These are phyloP conservation scores for Emmelina monodactyla DNA, from an alignment of 2,888 invertebrate genomes.

Conservation along the genomic window DNA sequence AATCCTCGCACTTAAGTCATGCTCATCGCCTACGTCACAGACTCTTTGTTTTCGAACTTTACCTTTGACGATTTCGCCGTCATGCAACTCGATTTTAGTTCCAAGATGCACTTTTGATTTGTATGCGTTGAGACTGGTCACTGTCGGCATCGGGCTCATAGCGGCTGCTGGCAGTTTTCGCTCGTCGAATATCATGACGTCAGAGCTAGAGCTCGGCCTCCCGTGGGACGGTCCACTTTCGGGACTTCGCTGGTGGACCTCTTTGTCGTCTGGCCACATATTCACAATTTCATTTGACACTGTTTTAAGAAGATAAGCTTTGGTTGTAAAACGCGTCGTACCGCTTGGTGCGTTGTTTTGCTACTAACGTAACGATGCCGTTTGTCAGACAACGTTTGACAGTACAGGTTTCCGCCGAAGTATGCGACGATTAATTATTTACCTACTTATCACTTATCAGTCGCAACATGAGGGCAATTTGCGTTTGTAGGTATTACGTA, in stretches of 20 bases:
- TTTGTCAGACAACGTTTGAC: too few relatives aligned
- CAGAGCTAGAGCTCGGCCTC: slow-evolving; percentile 23
- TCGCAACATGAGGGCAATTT: too few relatives aligned
- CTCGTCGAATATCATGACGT: slow-evolving; percentile 31
- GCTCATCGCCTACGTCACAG: too few relatives aligned
- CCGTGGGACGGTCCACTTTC: slow-evolving; percentile 11
- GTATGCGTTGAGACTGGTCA: slow-evolving; percentile 32
- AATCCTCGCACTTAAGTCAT: too few relatives aligned
- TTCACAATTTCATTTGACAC: neutral
- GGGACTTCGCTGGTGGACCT: slow-evolving; percentile 18
- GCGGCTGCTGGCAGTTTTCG: slow-evolving; percentile 19
- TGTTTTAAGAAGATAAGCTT: neutral
- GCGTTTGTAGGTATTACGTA: too few relatives aligned
- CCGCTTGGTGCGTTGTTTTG: too few relatives aligned
- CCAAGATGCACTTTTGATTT: slow-evolving; percentile 43
- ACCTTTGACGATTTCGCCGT: slow-evolving; percentile 51
- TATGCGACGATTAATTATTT: too few relatives aligned
- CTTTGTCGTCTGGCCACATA: slow-evolving; percentile 27
- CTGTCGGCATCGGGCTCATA: slow-evolving; percentile 24
- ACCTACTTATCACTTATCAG: too few relatives aligned
- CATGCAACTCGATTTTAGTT: slow-evolving; percentile 45
- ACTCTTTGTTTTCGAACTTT: too few relatives aligned
- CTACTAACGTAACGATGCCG: too few relatives aligned
- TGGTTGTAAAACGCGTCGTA: too few relatives aligned
- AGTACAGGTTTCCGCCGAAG: too few relatives aligned